Conservation (phyloP, 2,888 invertebrate species). For the Resseliella maxima region DNA sequence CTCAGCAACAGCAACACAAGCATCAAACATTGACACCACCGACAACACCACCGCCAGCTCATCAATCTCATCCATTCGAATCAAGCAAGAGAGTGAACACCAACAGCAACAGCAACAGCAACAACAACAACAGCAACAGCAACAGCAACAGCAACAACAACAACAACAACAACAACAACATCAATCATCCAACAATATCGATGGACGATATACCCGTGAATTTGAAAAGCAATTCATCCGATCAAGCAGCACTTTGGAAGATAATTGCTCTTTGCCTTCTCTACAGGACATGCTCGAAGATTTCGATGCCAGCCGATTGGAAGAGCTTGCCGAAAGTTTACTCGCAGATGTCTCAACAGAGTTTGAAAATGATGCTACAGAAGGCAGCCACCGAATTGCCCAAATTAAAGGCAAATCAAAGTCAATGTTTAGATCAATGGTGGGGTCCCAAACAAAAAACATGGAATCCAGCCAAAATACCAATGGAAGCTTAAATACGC, state of each 20-base stretch:
- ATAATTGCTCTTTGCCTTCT: slow-evolving; percentile 82
- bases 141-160: background rate
- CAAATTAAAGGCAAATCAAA: slow-evolving; percentile 68
- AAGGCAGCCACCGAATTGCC: slow-evolving; percentile 74
- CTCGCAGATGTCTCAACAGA: slow-evolving; percentile 80
- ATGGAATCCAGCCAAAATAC: slow-evolving; percentile 81
- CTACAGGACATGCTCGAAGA: slow-evolving; percentile 86
- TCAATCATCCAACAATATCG: background rate
- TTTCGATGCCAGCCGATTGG: slow-evolving; percentile 80
- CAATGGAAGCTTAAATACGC: slow-evolving; percentile 67
- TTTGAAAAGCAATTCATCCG: slow-evolving; percentile 61
- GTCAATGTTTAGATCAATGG: slow-evolving; percentile 76
- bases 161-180: slow-evolving; percentile 22
- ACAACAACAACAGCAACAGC: background rate
- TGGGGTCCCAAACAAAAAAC: slow-evolving; percentile 87
- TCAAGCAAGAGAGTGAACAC: slow-evolving; percentile 62
- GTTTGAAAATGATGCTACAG: slow-evolving; percentile 72
- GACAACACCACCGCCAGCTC: slow-evolving; percentile 60
- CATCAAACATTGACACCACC: slow-evolving; percentile 61
- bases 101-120: slow-evolving; percentile 38
- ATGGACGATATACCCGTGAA: slow-evolving; percentile 54
- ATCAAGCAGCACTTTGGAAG: slow-evolving; percentile 73
- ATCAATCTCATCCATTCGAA: slow-evolving; percentile 60
- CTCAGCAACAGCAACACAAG: slow-evolving; percentile 71
- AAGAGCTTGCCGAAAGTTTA: slow-evolving; percentile 85